Evolutionary conservation across 1,140 invertebrate species (phyloP), one percentile per base, ranked within the genome.

Genomic region (Drosophila punjabiensis): DNA sequence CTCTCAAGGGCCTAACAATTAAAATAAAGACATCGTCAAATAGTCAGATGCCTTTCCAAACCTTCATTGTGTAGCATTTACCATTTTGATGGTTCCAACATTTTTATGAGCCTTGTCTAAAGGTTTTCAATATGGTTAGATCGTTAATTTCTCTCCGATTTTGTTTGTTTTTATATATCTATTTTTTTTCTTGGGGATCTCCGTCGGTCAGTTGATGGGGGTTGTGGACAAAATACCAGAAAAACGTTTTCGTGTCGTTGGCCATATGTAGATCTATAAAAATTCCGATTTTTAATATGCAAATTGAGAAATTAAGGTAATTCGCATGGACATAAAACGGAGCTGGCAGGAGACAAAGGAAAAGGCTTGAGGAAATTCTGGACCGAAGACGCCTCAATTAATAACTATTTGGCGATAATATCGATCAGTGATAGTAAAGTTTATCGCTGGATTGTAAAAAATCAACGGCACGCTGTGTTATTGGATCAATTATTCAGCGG

Each of bases 331-430:
- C 33, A 64, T 75, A 50, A 76, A 76, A 53, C 30, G 4, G 10
- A 24, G n/a, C 2, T n/a, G 33, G 37, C 30, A 47, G 30, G 16
- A 69, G 75, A 87, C 71, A 75, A 84, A 68, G 58, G 65, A 61
- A 79, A 71, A 68, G 62, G 48, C 69, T 66, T 71, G 66, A 53
- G 50, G 32, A 63, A 71, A 82, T 65, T 66, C 67, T 65, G 32
- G 24, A 18, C 3, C 45, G 35, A 48, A 32, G 58, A 32, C 47
- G 59, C 52, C 58, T 39, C 83, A 86, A 89, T 89, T 90, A 89
- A 86, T 89, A 89, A 89, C 71, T 82, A 90, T 86, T 89, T 89
- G 74, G 86, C 85, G 79, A 90, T 89, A 90, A 86, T 89, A 90
- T 89, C 86, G 71, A 86, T 79, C 67, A 56, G 68, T 58, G 85